Evolutionary conservation across 1,140 invertebrate genomes (phyloP), one percentile per base, ranked within the genome.

Genomic region (Bombus confusus): DNA sequence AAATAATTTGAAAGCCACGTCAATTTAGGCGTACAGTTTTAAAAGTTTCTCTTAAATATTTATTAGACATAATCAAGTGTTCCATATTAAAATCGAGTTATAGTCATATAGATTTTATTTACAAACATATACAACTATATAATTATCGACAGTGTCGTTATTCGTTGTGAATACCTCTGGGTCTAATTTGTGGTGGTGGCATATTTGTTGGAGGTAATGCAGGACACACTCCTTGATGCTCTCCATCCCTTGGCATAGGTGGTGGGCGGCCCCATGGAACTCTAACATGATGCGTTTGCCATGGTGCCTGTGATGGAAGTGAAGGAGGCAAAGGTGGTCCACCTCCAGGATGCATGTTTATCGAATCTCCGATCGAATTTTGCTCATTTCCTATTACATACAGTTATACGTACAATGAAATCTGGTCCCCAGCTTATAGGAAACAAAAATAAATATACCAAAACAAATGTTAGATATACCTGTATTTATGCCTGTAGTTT

Each of bases 171-270:
- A 85, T 92, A 94, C 94, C 94, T 91, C 93, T 89, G 69, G 94
- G 90, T 87, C 94, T 93, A 76, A 95, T 91, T 80, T 95, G 94
- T 31, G 94, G 94, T n/a, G 94, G 94, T 80, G 94, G 94, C 88
- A 95, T 92, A 52, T 94, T 95, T 66, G 91, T 92, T 2, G 94
- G 94, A 34, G 94, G 92, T 68, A 93, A 90, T 18, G 90, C 84
- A 3, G 92, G 92, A 85, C 91, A 93, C 39, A 91, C 43, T 80
- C 89, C 39, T 69, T 91, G 89, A 71, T 91, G 91, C 9, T 94
- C 92, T 39, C 88, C 90, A 12, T 94, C 93, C 43, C 92, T 88
- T 64, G 91, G 89, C 62, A 87, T 88, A 8, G 93, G 93, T 5
- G 93, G 94, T 57, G 94, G 94, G 64, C 94, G 90, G 69, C 87